A percentile compares a stretch with the other conserved stretches of the same genome.
phyloP scores from a whole-genome alignment of 1,140 invertebrate genomes.

The Drosophila paulistorum region DNA sequence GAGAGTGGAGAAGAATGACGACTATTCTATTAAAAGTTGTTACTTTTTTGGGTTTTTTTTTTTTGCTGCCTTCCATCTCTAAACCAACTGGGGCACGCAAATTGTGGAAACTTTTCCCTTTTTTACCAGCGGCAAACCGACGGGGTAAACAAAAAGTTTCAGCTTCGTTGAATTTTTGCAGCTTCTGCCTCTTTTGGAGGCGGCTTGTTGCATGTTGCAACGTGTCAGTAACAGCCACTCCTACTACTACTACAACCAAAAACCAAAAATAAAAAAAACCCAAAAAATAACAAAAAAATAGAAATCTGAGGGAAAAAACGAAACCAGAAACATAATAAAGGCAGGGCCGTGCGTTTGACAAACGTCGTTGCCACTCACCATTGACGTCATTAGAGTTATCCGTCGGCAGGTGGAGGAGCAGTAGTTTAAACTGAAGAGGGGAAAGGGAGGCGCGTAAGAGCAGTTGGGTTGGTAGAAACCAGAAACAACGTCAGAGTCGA shows the following conservation, averaged over 20 bases:
- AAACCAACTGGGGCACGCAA: slow-evolving; percentile 24
- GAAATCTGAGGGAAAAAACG: background rate
- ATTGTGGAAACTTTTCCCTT: slow-evolving; percentile 33
- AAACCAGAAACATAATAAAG: slow-evolving; percentile 1
- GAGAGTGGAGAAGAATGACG: background rate
- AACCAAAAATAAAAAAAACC: background rate
- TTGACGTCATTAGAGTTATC: slow-evolving; percentile 59
- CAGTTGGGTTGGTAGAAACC: background rate
- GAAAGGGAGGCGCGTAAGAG: background rate
- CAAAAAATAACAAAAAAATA: background rate
- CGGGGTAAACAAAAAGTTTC: slow-evolving; percentile 48
- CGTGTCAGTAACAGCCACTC: slow-evolving; percentile 39
- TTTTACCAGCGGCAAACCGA: slow-evolving; percentile 29
- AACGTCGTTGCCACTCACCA: slow-evolving; percentile 31
- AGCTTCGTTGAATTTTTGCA: slow-evolving; percentile 50
- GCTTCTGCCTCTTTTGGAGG: slow-evolving; percentile 35
- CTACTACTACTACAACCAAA: background rate
- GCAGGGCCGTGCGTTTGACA: slow-evolving; percentile 40
- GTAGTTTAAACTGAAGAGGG: background rate
- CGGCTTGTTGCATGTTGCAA: slow-evolving; percentile 59
- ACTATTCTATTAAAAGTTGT: slow-evolving; percentile 12
- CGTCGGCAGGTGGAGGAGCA: slow-evolving; percentile 3
- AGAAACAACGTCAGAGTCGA: slow-evolving; percentile 26
- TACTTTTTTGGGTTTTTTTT: background rate
- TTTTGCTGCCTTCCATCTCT: background rate